Percentiles rank a stretch among this genome's conserved stretches.
Evolutionary conservation across 2,888 invertebrate genomes (phyloP).

Genomic region (Spisula solida): DNA sequence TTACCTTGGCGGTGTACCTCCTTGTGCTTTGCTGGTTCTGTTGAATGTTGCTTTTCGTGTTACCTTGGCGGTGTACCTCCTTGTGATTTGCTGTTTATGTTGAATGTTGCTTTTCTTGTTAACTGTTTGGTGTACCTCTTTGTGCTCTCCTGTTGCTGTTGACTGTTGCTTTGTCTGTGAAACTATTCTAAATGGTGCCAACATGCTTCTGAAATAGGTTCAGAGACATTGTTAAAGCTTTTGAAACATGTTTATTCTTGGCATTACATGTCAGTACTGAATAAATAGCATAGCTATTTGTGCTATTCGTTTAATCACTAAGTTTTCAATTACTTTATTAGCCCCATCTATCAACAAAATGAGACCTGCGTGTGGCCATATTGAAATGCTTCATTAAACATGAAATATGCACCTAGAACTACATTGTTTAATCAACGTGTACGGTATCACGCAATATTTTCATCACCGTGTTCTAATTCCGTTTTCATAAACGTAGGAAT

Average conservation of each 20-base stretch:
- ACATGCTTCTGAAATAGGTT: not conserved
- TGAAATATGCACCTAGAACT: constrained; percentile 2
- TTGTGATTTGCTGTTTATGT: too few relatives aligned
- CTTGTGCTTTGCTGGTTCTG: too few relatives aligned
- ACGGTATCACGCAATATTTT: not conserved
- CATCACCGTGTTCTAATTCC: not conserved
- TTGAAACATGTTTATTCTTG: not conserved
- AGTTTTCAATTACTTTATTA: constrained; percentile 13
- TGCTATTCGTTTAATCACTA: not conserved
- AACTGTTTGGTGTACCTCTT: too few relatives aligned
- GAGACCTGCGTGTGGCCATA: constrained; percentile 5
- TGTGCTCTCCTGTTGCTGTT: too few relatives aligned
- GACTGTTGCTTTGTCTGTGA: too few relatives aligned
- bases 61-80: too few relatives aligned
- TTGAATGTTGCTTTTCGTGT: too few relatives aligned
- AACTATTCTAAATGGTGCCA: not conserved
- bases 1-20: too few relatives aligned
- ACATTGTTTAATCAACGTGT: not conserved
- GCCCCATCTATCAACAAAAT: not conserved
- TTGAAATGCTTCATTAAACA: not conserved
- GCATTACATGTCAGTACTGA: not conserved
- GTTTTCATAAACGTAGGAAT: not conserved
- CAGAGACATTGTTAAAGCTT: not conserved
- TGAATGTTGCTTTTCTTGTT: too few relatives aligned
- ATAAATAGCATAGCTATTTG: not conserved